Conservation (phyloP, 2,797 vertebrate genomes). For the Manis javanica region DNA sequence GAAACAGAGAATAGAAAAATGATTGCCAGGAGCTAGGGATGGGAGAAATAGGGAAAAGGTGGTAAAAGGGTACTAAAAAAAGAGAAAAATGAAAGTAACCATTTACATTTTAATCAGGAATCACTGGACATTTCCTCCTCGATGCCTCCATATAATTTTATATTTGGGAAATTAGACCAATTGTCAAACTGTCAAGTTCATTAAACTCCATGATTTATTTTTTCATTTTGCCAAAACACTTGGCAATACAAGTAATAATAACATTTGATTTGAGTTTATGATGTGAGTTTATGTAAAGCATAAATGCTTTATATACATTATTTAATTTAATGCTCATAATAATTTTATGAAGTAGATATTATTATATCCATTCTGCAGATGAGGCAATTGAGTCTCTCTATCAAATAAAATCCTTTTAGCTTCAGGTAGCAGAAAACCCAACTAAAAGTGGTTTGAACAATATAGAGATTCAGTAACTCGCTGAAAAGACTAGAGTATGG, state of each 20-base stretch:
- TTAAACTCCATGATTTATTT: neutral
- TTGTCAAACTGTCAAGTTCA: neutral
- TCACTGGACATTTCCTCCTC: neutral
- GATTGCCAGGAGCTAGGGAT: neutral
- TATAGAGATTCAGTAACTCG: neutral
- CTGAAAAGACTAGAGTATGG: neutral
- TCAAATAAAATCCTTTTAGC: neutral
- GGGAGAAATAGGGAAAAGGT: neutral
- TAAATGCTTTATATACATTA: neutral
- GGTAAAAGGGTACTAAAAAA: neutral
- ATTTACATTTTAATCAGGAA: neutral
- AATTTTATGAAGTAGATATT: neutral
- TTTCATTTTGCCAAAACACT: neutral
- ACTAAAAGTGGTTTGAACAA: neutral
- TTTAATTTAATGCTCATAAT: neutral
- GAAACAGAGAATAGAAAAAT: neutral
- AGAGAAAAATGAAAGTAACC: neutral
- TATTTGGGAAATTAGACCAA: neutral
- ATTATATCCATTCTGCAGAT: neutral
- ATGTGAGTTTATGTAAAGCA: neutral
- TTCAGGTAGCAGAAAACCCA: neutral
- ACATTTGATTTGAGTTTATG: neutral
- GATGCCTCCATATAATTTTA: neutral
- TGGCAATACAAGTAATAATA: neutral
- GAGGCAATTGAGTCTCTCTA: neutral